Evolutionary conservation across 2,888 invertebrate genomes (phyloP), one percentile per base, ranked within the genome.

Genomic region (Leucophenga maculata): DNA sequence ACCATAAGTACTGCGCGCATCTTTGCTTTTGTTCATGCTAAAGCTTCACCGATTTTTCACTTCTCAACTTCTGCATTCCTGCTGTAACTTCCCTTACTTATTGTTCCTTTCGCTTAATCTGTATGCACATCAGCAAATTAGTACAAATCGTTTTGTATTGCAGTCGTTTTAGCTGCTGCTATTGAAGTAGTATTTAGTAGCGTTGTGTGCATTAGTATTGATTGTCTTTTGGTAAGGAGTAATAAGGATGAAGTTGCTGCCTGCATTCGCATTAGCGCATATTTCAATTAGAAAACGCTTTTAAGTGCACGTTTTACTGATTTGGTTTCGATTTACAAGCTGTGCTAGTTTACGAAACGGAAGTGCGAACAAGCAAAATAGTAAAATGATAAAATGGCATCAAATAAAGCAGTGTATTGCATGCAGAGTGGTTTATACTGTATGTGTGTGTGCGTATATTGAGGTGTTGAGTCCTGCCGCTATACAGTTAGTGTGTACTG

Each of bases 51-150:
- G 39, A 39, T 39, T 39, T 39, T 39, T 39, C 39, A 39, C 39
- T 39, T 39, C 1, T 39, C 3, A 39, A 11, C 39, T 39, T 32
- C 3, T 32, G 8, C 32, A 32, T n/a, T n/a, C 32, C 8, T 39
- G 3, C 8, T 39, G 39, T 11, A 39, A 39, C 39, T 39, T 32
- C 11, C 1, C 39, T 39, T 39, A 1, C 11, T 39, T 39, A 39
- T 39, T 39, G 39, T 18, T 60, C 16, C 9, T 60, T n/a, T 18
- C 44, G 18, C 39, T 16, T 59, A 77, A 79, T 83, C 72, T 79
- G 79, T 78, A 81, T 83, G 80, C 78, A 76, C 75, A 78, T 73
- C 77, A 74, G 74, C 72, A 76, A 76, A 83, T 80, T 81, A 82
- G 76, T 77, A 76, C 74, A 78, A 78, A 77, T 78, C 75, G 73